phyloP scores from a whole-genome alignment of 2,888 invertebrate genomes.

The Dolichomitus sp. region DNA sequence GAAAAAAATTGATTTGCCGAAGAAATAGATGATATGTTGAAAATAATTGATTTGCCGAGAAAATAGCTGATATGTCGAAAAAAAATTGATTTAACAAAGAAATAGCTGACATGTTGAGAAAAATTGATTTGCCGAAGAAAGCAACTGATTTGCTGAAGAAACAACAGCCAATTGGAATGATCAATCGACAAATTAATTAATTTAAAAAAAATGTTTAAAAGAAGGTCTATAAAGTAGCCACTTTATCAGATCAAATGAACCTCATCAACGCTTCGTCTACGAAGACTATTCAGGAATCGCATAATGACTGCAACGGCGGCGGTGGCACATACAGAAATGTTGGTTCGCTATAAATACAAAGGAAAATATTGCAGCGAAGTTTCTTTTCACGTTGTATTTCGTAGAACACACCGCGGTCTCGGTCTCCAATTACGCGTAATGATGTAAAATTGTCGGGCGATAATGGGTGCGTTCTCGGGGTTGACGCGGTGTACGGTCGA shows the following conservation, averaged over 20 bases:
- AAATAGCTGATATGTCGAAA: no score
- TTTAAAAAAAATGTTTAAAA: neutral
- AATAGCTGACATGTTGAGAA: no score
- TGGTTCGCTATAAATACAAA: slow-evolving; percentile 26
- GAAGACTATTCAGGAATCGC: neutral
- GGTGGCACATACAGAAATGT: neutral
- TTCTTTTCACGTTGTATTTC: slow-evolving; percentile 56
- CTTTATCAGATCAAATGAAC: no score
- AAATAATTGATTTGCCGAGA: no score
- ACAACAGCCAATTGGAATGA: no score
- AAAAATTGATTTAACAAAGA: neutral
- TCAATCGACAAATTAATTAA: no score
- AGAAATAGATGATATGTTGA: neutral
- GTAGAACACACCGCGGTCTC: slow-evolving; percentile 48
- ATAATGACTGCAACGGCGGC: neutral
- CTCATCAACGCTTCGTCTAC: neutral
- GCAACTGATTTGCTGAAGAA: neutral
- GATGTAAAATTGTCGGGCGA: slow-evolving; percentile 81
- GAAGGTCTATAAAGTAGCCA: neutral
- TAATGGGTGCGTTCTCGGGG: slow-evolving; percentile 73
- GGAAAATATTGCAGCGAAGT: slow-evolving; percentile 19
- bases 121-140: neutral
- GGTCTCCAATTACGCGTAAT: slow-evolving; percentile 80
- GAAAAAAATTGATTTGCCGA: neutral
- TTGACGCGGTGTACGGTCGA: slow-evolving; percentile 67